Evolutionary conservation across 2,888 invertebrate species (phyloP).

Genomic region (Tetramorium bicarinatum): DNA sequence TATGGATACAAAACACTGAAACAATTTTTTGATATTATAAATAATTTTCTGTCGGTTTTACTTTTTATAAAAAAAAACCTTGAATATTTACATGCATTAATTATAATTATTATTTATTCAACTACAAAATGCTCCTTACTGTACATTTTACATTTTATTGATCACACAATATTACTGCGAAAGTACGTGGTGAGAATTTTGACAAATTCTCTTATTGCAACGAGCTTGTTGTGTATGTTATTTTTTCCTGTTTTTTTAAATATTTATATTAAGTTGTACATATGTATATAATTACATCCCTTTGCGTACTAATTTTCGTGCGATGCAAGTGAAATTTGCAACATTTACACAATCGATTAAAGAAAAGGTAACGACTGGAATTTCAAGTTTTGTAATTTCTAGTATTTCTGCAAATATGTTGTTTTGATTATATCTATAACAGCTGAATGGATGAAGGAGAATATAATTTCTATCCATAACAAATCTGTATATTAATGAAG

Average conservation of each 20-base stretch:
- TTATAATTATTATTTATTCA: neutral
- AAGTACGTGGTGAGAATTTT: neutral
- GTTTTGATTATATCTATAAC: neutral
- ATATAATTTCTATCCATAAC: neutral
- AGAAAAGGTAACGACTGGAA: neutral
- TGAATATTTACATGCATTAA: neutral
- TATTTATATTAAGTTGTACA: neutral
- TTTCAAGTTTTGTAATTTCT: neutral
- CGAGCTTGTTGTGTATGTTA: neutral
- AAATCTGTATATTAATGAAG: neutral
- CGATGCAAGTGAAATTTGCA: neutral
- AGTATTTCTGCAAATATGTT: neutral
- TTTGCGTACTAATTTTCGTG: constrained; percentile 3
- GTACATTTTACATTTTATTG: neutral
- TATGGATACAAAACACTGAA: neutral
- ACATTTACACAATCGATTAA: neutral
- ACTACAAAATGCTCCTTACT: neutral
- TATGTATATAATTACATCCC: constrained; percentile 4
- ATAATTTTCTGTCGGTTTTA: neutral
- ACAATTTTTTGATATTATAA: neutral
- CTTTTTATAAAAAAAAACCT: too few species aligned
- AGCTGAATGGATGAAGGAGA: neutral
- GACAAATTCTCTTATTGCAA: neutral
- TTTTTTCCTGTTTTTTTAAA: neutral
- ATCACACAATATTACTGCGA: neutral